phyloP scores from a whole-genome alignment of 2,113 vertebrate genomes.

The Elaphurus davidianus region DNA sequence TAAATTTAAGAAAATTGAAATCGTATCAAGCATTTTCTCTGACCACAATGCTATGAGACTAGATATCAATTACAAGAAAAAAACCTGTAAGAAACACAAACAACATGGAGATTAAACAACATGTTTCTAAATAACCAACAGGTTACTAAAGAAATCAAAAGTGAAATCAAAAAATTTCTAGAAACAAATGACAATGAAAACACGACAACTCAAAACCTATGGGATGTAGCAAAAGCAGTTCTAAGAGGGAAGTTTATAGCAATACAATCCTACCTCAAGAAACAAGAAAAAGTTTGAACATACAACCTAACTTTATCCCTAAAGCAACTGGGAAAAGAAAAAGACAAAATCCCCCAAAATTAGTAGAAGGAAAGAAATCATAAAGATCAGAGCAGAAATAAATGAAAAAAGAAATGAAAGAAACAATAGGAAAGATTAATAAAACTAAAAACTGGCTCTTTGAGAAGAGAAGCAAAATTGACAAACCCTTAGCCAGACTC shows the following conservation, averaged over 20 bases:
- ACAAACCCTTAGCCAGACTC: not conserved
- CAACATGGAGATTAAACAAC: not conserved
- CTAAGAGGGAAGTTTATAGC: not conserved
- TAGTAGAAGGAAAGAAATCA: not conserved
- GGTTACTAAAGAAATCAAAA: not conserved
- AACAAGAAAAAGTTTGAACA: fast-evolving
- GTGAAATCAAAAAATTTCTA: not conserved
- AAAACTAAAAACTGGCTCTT: not conserved
- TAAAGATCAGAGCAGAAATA: not conserved
- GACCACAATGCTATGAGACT: not conserved
- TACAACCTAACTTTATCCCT: not conserved
- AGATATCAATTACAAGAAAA: not conserved
- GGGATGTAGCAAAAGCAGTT: not conserved
- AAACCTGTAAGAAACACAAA: not conserved
- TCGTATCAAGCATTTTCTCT: not conserved
- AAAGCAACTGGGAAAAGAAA: not conserved
- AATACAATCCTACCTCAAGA: not conserved
- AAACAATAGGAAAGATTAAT: not conserved
- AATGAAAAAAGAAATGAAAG: not conserved
- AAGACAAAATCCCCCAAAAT: not conserved
- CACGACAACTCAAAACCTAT: not conserved
- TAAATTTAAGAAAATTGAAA: not conserved
- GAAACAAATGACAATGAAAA: not conserved
- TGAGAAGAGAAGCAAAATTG: not conserved
- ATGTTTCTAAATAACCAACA: not conserved